Conservation (phyloP, 1,140 invertebrate genomes). For the Neocloeon triangulifer region DNA sequence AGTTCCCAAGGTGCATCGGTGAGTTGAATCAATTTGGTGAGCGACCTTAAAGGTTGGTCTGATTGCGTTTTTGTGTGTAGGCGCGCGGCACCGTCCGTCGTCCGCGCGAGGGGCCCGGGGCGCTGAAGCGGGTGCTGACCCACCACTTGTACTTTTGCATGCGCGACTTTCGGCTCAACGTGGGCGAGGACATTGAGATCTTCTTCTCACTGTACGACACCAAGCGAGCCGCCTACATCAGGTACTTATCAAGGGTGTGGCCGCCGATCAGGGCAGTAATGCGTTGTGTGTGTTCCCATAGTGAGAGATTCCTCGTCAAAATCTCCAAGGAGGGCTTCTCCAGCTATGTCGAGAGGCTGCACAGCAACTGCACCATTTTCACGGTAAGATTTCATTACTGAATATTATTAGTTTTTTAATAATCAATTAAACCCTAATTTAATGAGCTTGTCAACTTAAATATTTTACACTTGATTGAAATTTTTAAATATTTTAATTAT, state of each 20-base stretch:
- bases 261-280: no score
- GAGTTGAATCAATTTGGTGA: conserved; percentile 13
- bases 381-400: conserved; percentile 35
- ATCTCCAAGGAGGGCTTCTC: conserved; percentile 77
- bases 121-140: no score
- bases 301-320: conserved; percentile 68
- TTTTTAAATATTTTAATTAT: neutral
- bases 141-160: conserved; percentile 74
- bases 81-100: conserved; percentile 42
- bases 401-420: no score
- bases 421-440: neutral
- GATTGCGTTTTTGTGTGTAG: conserved; percentile 17
- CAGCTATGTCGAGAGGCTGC: conserved; percentile 66
- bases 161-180: conserved; percentile 58
- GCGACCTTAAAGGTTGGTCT: conserved; percentile 9
- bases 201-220: conserved; percentile 71
- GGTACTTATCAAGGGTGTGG: conserved; percentile 14
- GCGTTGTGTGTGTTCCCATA: conserved; percentile 20
- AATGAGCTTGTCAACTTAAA: neutral
- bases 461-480: neutral
- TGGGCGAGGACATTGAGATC: conserved; percentile 70
- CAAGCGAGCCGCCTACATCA: conserved; percentile 29
- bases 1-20: conserved; percentile 52
- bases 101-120: no score
- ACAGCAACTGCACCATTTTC: conserved; percentile 74